These are phyloP conservation scores for Phalacrocorax carbo DNA, from an alignment of 2,113 vertebrate genomes.

Conservation along the genomic window DNA sequence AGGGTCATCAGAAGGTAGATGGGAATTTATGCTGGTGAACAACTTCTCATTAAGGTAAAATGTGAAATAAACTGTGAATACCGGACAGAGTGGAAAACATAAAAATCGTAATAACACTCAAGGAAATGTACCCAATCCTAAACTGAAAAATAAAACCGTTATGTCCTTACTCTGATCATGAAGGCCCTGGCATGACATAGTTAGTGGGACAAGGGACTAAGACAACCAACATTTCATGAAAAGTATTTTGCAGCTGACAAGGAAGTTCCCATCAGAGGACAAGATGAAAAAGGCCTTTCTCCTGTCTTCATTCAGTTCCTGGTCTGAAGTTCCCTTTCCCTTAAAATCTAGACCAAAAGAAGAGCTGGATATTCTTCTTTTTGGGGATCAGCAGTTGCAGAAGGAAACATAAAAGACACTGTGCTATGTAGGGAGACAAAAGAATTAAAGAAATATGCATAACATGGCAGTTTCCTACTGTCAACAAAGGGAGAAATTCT, in stretches of 20 bases:
- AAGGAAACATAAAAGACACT: background rate
- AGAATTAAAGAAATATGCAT: slow-evolving; percentile 50
- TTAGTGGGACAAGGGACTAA: background rate
- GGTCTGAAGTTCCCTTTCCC: background rate
- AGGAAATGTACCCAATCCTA: background rate
- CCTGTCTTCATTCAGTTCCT: background rate
- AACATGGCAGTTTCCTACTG: slow-evolving; percentile 46
- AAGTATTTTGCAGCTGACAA: background rate
- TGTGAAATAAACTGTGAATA: background rate
- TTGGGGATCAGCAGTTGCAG: background rate
- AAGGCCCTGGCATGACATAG: background rate
- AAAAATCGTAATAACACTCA: background rate
- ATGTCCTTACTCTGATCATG: background rate
- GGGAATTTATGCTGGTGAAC: background rate
- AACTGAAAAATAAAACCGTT: background rate
- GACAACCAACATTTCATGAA: background rate
- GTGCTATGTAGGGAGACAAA: background rate
- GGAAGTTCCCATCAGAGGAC: background rate
- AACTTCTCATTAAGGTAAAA: background rate
- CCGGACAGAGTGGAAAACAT: background rate
- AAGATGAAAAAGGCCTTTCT: background rate
- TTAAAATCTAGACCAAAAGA: background rate
- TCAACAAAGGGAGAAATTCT: slow-evolving; percentile 25
- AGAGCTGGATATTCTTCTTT: background rate
- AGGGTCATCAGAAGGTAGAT: background rate